Conservation (phyloP, 2,797 vertebrate genomes). For the Sebastes nivosus region DNA sequence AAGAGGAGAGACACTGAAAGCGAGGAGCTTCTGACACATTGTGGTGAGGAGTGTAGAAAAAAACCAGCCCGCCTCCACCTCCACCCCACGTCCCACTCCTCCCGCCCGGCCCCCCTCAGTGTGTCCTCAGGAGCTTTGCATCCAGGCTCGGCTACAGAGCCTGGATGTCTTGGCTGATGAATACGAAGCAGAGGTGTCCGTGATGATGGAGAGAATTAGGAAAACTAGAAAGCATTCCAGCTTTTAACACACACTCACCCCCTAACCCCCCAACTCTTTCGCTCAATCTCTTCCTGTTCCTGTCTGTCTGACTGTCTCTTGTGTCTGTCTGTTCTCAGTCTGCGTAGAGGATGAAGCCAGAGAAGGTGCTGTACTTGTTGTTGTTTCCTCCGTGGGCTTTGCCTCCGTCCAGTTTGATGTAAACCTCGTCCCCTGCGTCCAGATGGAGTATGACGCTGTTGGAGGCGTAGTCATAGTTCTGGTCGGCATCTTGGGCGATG, state of each 20-base stretch:
- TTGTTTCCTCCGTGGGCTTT: slow-evolving; percentile 98
- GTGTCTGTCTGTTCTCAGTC: slow-evolving; percentile 85
- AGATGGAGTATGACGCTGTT: slow-evolving; percentile 98
- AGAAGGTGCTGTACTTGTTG: slow-evolving; percentile 99
- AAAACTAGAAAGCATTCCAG: slow-evolving; percentile 75
- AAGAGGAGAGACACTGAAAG: slow-evolving; percentile 69
- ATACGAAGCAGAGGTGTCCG: slow-evolving; percentile 75
- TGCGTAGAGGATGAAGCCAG: slow-evolving; percentile 97
- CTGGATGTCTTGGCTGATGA: slow-evolving; percentile 64
- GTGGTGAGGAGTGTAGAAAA: slow-evolving; percentile 38
- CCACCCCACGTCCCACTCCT: slow-evolving; percentile 42
- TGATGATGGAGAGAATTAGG: slow-evolving; percentile 77
- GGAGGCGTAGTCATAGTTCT: slow-evolving; percentile 99
- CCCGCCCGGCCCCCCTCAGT: slow-evolving; percentile 54
- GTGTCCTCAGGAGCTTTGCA: slow-evolving; percentile 61
- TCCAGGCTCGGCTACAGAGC: slow-evolving; percentile 63
- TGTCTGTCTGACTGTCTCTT: slow-evolving; percentile 42
- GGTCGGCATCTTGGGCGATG: slow-evolving; percentile 97
- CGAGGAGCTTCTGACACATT: slow-evolving; percentile 60
- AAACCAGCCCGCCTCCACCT: slow-evolving; percentile 33
- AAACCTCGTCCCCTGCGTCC: slow-evolving; percentile 95
- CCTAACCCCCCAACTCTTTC: slow-evolving; percentile 25
- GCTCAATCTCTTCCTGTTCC: slow-evolving; percentile 53
- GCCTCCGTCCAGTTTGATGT: slow-evolving; percentile 97
- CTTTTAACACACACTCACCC: slow-evolving; percentile 63